Evolutionary conservation across 2,888 invertebrate species (phyloP), one percentile per base, ranked within the genome.

Genomic region (Drosophila helvetica): DNA sequence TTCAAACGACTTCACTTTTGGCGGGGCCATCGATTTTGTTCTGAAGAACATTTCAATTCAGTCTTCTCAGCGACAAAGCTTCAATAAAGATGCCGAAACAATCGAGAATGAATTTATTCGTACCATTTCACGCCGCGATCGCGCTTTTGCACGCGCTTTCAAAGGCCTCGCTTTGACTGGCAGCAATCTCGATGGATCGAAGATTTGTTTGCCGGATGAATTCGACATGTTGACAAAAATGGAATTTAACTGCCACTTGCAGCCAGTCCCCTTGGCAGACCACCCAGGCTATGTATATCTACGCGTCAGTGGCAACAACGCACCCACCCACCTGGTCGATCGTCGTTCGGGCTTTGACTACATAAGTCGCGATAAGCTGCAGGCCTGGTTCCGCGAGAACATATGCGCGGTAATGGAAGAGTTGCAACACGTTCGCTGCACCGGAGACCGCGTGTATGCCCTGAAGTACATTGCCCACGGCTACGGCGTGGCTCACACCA

Each of bases 141-240:
- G 52, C 2, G 15, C 25, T 22, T 81, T 82, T 7, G 45, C 47
- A 3, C 0, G 25, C 0, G 45, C 65, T 18, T 83, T 86, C 12
- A 4, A 33, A 0, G 83, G 75, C 0, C 61, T 77, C 0, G 67
- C 72, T 19, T 46, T 78, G 19, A 59, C 68, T 7, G 78, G 89
- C 4, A 90, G 90, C 47, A 82, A 59, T 25, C 62, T 83, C 6
- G 80, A 89, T 19, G 67, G 65, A 6, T 30, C 80, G 0, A 82
- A 76, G 68, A 78, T 86, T 9, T 38, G 66, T 4, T 53, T 62
- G 22, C 89, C 89, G 0, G 81, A 90, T 51, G 90, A 90, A 45
- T 90, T 86, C 46, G 88, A 89, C 58, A 75, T 89, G 22, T 73
- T 87, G 47, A 58, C 87, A 0, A 78, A 75, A 19, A 63, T 86